Percentiles rank a stretch among this genome's conserved stretches.
These are phyloP conservation scores for Notechis scutatus DNA, from an alignment of 2,113 vertebrate genomes.

Conservation along the genomic window DNA sequence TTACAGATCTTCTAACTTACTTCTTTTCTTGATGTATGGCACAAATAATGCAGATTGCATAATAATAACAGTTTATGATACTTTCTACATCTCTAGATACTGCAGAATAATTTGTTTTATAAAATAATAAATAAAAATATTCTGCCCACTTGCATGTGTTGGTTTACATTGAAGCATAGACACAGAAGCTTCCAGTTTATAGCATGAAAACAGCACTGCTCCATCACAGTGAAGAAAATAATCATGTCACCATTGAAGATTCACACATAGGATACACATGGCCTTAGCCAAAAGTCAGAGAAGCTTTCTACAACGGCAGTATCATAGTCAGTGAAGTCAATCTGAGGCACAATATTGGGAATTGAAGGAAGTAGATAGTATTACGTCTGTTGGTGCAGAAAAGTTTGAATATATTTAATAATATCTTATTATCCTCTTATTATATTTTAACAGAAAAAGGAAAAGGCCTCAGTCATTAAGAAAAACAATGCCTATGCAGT, in stretches of 20 bases:
- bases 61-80: background rate
- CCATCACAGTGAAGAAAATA: background rate
- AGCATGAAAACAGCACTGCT: background rate
- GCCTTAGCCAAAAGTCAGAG: background rate
- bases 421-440: slow-evolving; percentile 14
- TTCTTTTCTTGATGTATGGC: background rate
- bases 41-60: background rate
- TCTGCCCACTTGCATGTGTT: background rate
- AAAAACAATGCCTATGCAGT: slow-evolving; percentile 98
- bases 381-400: slow-evolving; percentile 16
- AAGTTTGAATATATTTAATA: slow-evolving; percentile 38
- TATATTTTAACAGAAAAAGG: slow-evolving; percentile 88
- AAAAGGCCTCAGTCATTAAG: slow-evolving; percentile 90
- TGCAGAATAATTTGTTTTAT: background rate
- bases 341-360: background rate
- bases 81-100: background rate
- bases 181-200: background rate
- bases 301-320: background rate
- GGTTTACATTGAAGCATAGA: background rate
- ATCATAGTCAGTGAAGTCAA: background rate
- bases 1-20: background rate
- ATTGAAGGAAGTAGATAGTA: background rate
- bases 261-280: background rate
- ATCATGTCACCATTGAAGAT: background rate
- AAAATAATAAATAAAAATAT: background rate